Base-by-base conservation (phyloP, 2,113 vertebrate species). In the Typhlomys cinereus region DNA sequence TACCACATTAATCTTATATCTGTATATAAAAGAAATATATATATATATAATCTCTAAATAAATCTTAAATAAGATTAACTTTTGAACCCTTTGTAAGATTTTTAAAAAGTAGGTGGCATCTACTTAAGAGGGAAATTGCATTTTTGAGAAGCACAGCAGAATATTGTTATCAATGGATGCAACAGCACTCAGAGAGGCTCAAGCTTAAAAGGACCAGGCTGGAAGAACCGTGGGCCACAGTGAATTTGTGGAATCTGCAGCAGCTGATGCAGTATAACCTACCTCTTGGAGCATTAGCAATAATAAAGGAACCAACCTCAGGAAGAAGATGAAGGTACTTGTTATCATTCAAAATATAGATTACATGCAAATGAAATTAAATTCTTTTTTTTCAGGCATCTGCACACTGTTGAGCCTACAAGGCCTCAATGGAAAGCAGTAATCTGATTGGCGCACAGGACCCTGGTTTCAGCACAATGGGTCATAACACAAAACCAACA, bases 141-240 rank as follows among this genome's bases (percentile, higher is more conserved):
- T 20, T 11, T 8, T 41, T 39, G 5, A 59, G 80, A 66, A 17
- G 23, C 12, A 54, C 0, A 61, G 41, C 1, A 52, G 36, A 27
- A 27, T 50, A 81, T 14, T 23, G 1, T 14, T 36, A 0, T 7
- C 41, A 11, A 39, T 15, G 6, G 20, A 0, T 39, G 5, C n/a
- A 21, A 12, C 8, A 75, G 17, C 46, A 75, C 23, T 14, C n/a
- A n/a, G 14, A 44, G 15, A 29, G 8, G 52, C 14, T 25, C 4
- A 41, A 1, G 23, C 0, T 0, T 5, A 2, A 39, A 66, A 7
- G 8, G 70, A 3, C 9, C 2, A 34, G 29, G 34, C 29, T 6
- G 17, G 4, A 88, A 92, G 48, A 15, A 10, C 18, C 14, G 50
- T n/a, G 8, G 3, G 2, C 2, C 18, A 10, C 6, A 44, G 12